Base-by-base conservation (phyloP, 1,140 invertebrate genomes). In the Drosophila setifemur region DNA sequence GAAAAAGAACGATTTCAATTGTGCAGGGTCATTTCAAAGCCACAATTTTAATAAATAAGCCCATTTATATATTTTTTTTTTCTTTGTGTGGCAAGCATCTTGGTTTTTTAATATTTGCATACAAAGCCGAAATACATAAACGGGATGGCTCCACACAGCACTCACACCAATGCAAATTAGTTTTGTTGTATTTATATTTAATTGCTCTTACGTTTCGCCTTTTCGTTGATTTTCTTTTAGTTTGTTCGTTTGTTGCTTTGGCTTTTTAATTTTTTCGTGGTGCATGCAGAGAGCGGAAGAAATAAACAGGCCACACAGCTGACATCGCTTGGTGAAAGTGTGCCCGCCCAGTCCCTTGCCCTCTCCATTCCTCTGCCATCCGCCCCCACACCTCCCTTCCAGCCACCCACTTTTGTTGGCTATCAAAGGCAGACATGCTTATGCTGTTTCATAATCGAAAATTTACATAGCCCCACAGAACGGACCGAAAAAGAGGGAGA, bases 361-460 rank as follows among this genome's bases (percentile, higher is more conserved):
- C 14, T 19, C 26, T 21, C 25, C 28, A 19, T 8, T 12, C 8
- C 7, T 31, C 4, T 23, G 4, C 31, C 21, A 8, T 40, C 25
- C 2, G 28, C 39, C 4, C 14, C 6, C 14, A 14, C 19, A 14
- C 18, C 33, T 12, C 16, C 31, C 35, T 23, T 37, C 8, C 29
- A 26, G 11, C n/a, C n/a, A n/a, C n/a, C n/a, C n/a, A n/a, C n/a
- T n/a, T n/a, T n/a, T n/a, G 12, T 31, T 5, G n/a, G 28, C 66
- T 57, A 49, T 61, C 77, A 73, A 69, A 69, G 26, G 45, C 49
- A 52, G 63, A 57, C 60, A 61, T 71, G 66, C 74, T 83, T 66
- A 74, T 79, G 79, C 60, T 66, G 70, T 83, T 83, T 83, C 79
- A 83, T 83, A 83, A 83, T 83, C 79, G 69, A 73, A 82, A 85